Evolutionary conservation across 2,888 invertebrate genomes (phyloP).

Genomic region (Thysanoteuthis rhombus): DNA sequence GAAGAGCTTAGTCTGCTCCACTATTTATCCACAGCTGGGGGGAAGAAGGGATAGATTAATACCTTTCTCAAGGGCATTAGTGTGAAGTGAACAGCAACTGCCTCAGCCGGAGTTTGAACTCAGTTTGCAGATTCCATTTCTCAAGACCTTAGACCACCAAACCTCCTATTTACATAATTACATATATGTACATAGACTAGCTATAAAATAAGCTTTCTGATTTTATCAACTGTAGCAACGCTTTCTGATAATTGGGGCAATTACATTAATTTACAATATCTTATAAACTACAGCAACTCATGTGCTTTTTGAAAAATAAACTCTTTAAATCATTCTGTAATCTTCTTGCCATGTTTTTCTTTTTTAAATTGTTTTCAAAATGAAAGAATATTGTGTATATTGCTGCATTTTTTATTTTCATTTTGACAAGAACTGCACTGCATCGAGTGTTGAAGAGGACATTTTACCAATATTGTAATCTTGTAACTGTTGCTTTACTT

Average conservation of each 20-base stretch:
- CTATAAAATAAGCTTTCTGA: background rate
- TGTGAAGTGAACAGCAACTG: too few relatives aligned
- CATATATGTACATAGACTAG: too few relatives aligned
- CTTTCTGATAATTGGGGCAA: background rate
- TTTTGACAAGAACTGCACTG: background rate
- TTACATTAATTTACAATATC: background rate
- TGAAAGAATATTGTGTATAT: background rate
- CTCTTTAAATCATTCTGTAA: background rate
- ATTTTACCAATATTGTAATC: background rate
- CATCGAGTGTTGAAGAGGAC: background rate
- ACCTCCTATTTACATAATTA: too few relatives aligned
- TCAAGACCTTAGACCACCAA: too few relatives aligned
- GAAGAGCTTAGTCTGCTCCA: too few relatives aligned
- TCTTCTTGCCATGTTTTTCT: background rate
- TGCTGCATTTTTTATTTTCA: background rate
- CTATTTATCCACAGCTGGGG: too few relatives aligned
- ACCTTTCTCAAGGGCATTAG: too few relatives aligned
- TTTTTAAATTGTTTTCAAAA: background rate
- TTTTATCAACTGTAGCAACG: background rate
- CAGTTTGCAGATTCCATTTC: too few relatives aligned
- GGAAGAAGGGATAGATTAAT: too few relatives aligned
- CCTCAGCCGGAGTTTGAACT: too few relatives aligned
- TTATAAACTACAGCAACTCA: background rate
- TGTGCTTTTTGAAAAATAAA: background rate
- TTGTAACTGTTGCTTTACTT: background rate